Conservation (phyloP, 2,888 invertebrate species). For the Leptinotarsa haldemani region DNA sequence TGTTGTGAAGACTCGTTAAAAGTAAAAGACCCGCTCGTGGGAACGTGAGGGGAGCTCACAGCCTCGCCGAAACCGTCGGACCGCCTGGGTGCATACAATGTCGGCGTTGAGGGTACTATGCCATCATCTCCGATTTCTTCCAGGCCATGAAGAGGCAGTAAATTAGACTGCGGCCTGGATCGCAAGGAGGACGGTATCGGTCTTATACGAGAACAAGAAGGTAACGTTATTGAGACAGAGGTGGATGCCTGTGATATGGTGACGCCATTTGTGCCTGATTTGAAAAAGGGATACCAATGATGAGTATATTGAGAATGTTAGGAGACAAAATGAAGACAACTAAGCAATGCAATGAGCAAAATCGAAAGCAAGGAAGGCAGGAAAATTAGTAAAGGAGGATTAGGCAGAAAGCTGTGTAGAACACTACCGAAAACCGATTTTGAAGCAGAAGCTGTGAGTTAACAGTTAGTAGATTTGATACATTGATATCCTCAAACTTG, state of each 20-base stretch:
- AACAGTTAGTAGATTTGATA: not conserved
- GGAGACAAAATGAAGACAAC: constrained; percentile 21
- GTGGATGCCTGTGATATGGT: constrained; percentile 56
- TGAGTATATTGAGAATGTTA: constrained; percentile 3
- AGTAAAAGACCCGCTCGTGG: constrained; percentile 72
- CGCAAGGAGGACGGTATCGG: constrained; percentile 68
- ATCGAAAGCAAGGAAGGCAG: not conserved
- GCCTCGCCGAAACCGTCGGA: constrained; percentile 92
- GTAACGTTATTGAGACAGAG: constrained; percentile 63
- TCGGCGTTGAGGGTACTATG: constrained; percentile 92
- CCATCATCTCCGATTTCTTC: constrained; percentile 78
- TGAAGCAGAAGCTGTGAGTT: constrained; percentile 1
- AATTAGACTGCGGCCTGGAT: constrained; percentile 67
- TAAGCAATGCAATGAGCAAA: not conserved
- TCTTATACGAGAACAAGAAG: constrained; percentile 68
- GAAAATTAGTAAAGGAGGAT: not conserved
- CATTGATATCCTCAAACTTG: not conserved
- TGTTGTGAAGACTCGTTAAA: constrained; percentile 68
- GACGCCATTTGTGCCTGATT: constrained; percentile 52
- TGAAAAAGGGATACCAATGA: constrained; percentile 29
- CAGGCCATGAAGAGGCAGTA: constrained; percentile 65
- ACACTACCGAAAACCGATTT: not conserved
- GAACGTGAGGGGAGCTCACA: constrained; percentile 88
- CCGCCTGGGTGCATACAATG: constrained; percentile 83
- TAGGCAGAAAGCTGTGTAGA: not conserved